These are phyloP conservation scores for Campoletis sonorensis DNA, from an alignment of 1,140 invertebrate species.

Conservation along the genomic window DNA sequence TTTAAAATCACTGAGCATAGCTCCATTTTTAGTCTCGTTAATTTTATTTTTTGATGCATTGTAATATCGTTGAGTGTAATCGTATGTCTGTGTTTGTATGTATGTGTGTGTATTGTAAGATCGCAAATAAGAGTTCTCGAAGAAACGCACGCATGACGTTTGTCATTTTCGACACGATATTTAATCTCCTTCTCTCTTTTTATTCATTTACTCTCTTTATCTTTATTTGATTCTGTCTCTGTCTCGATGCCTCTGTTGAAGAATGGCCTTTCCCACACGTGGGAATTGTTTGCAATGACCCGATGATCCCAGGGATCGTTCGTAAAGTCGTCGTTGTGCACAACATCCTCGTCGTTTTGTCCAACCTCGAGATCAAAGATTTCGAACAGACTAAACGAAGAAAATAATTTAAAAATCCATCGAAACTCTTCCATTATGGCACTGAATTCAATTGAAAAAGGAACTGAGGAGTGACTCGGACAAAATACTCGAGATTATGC, in stretches of 20 bases:
- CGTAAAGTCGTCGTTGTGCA: conserved; percentile 51
- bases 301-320: conserved; percentile 61
- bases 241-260: conserved; percentile 51
- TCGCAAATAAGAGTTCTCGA: conserved; percentile 38
- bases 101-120: not conserved
- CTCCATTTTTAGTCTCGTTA: too few species aligned
- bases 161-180: conserved; percentile 65
- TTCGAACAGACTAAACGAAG: not conserved
- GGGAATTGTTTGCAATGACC: conserved; percentile 75
- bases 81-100: too few species aligned
- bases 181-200: conserved; percentile 1
- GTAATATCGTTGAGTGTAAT: too few species aligned
- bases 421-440: not conserved
- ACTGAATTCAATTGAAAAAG: not conserved
- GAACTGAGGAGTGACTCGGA: too few species aligned
- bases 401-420: not conserved
- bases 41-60: too few species aligned
- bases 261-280: conserved; percentile 72
- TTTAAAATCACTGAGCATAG: too few species aligned
- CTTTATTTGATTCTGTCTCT: not conserved
- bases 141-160: conserved; percentile 46
- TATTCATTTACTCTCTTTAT: not conserved
- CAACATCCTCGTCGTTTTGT: conserved; percentile 30
- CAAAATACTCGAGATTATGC: too few species aligned
- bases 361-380: conserved; percentile 11